phyloP scores from a whole-genome alignment of 2,797 vertebrate species.

The Hypotaenidia okinawae region DNA sequence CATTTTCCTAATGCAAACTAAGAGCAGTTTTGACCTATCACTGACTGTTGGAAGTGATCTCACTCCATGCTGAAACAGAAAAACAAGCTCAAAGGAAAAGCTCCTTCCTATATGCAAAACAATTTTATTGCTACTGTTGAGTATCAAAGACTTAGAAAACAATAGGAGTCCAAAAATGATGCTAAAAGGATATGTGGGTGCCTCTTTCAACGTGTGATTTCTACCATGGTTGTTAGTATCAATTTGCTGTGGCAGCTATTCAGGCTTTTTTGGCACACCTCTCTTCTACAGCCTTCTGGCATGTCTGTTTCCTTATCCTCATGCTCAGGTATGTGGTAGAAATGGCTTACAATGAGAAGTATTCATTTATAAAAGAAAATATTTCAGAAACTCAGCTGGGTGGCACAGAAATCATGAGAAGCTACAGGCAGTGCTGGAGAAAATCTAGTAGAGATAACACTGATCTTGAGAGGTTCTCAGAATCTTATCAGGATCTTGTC shows the following conservation, averaged over 20 bases:
- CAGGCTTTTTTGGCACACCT: not conserved
- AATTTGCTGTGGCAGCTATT: not conserved
- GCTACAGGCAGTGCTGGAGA: not conserved
- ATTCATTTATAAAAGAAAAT: not conserved
- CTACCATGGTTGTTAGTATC: not conserved
- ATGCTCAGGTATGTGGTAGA: not conserved
- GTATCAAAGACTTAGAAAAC: not conserved
- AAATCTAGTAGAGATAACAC: not conserved
- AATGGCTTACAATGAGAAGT: not conserved
- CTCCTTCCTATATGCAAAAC: not conserved
- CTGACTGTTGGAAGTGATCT: not conserved
- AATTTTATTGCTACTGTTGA: not conserved
- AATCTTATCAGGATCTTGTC: not conserved
- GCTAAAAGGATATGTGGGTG: not conserved
- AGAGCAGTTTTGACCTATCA: not conserved
- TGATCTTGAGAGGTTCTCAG: not conserved
- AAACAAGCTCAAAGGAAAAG: not conserved
- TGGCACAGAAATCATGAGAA: not conserved
- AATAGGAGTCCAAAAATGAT: not conserved
- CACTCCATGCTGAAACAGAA: not conserved
- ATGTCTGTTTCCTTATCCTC: not conserved
- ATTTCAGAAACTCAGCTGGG: not conserved
- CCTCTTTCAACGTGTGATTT: not conserved
- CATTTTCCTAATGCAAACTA: not conserved
- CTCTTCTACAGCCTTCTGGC: not conserved